These are phyloP conservation scores for Drosophila micromelanica DNA, from an alignment of 1,140 invertebrate genomes.

Conservation along the genomic window DNA sequence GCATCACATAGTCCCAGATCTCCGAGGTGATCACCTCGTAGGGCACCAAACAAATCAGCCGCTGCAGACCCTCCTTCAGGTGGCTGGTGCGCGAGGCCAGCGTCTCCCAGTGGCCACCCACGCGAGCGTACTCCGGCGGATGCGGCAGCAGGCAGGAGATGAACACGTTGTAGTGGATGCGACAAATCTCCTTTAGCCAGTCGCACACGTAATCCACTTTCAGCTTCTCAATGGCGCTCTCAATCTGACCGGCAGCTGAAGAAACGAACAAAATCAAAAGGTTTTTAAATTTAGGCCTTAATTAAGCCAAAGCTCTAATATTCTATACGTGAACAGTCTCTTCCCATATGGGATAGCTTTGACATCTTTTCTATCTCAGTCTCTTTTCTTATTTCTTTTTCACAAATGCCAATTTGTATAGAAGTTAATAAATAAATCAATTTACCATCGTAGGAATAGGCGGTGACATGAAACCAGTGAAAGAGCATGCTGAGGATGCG, in stretches of 20 bases:
- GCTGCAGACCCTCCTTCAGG: constrained; percentile 95
- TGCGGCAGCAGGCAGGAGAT: constrained; percentile 93
- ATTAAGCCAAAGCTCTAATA: too few species aligned
- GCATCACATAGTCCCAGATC: constrained; percentile 99
- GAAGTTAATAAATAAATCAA: too few species aligned
- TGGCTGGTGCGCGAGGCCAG: constrained; percentile 95
- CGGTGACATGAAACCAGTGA: constrained; percentile 99
- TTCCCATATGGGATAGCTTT: too few species aligned
- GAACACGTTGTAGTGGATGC: constrained; percentile 93
- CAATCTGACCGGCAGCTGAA: constrained; percentile 87
- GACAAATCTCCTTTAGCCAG: constrained; percentile 94
- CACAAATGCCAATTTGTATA: too few species aligned
- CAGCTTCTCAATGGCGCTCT: constrained; percentile 94
- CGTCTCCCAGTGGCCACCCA: constrained; percentile 98
- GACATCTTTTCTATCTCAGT: too few species aligned
- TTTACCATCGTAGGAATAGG: constrained; percentile 96
- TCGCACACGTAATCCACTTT: constrained; percentile 96
- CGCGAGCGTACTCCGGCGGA: constrained; percentile 87
- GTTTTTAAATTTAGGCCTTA: too few species aligned
- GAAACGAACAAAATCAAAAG: constrained; percentile 12
- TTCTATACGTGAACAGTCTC: too few species aligned
- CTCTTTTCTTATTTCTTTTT: too few species aligned
- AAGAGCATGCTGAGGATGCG: constrained; percentile 97
- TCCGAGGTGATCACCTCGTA: constrained; percentile 98
- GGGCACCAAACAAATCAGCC: constrained; percentile 97